These are phyloP conservation scores for Lathronympha strigana DNA, from an alignment of 2,888 invertebrate genomes.

Conservation along the genomic window DNA sequence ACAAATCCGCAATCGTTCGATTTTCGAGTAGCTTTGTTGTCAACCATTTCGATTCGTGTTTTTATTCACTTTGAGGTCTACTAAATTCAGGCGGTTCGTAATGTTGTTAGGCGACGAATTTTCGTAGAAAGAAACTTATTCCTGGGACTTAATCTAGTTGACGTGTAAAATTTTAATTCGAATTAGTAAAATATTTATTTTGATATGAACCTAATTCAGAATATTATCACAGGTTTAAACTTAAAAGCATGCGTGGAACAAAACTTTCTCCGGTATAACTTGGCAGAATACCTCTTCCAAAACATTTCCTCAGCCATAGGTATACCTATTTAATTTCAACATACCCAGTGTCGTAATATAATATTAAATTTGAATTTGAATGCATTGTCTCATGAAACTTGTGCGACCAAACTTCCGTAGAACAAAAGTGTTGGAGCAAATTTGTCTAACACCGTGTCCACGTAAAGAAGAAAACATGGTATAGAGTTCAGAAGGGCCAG, in stretches of 20 bases:
- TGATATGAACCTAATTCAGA: no score
- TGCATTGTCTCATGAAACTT: slow-evolving; percentile 6
- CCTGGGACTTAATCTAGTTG: no score
- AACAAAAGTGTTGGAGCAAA: slow-evolving; percentile 6
- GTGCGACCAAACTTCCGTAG: slow-evolving; percentile 11
- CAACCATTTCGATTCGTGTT: no score
- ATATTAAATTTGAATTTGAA: background rate
- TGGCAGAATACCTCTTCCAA: background rate
- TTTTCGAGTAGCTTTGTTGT: no score
- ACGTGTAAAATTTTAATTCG: no score
- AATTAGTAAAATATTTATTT: no score
- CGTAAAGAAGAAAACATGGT: background rate
- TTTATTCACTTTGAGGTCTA: no score
- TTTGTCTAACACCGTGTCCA: background rate
- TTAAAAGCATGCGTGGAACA: background rate
- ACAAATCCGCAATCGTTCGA: no score
- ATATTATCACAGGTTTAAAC: background rate
- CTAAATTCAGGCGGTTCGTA: no score
- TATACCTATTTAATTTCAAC: slow-evolving; percentile 8
- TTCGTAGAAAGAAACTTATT: no score
- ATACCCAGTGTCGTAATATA: background rate
- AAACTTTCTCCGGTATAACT: background rate
- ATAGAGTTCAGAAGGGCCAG: background rate
- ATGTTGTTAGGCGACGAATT: no score
- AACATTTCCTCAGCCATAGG: background rate